These are phyloP conservation scores for Oncorhynchus tshawytscha DNA, from an alignment of 2,113 vertebrate species.

Conservation along the genomic window DNA sequence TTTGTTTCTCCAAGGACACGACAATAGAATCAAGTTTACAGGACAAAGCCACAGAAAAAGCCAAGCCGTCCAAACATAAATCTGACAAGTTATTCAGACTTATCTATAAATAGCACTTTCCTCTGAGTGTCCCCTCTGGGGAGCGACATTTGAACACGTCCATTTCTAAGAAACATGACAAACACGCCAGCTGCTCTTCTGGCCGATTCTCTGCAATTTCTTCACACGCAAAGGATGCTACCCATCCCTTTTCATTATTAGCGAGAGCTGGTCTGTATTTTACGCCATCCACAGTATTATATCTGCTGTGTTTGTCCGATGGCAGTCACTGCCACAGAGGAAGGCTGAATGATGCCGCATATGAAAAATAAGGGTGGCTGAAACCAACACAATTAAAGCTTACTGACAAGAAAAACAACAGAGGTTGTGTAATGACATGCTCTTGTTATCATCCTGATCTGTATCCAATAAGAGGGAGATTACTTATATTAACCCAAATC, in stretches of 20 bases:
- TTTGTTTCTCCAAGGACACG: background rate
- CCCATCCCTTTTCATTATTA: constrained; percentile 57
- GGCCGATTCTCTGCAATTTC: constrained; percentile 41
- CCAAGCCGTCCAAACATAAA: constrained; percentile 12
- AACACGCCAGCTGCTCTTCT: constrained; percentile 53
- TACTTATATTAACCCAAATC: constrained; percentile 46
- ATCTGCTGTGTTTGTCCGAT: constrained; percentile 27
- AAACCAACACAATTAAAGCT: constrained; percentile 35
- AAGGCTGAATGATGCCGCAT: constrained; percentile 45
- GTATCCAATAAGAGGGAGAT: constrained; percentile 58
- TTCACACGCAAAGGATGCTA: constrained; percentile 40
- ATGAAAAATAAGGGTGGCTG: constrained; percentile 39
- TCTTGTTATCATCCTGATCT: constrained; percentile 54
- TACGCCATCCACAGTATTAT: constrained; percentile 38
- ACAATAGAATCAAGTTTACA: background rate
- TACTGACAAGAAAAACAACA: constrained; percentile 45
- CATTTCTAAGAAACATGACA: constrained; percentile 57
- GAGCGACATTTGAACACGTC: constrained; percentile 52
- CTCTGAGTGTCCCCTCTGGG: constrained; percentile 38
- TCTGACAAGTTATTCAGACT: constrained; percentile 38
- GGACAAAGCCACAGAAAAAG: constrained; percentile 12
- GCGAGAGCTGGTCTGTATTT: constrained; percentile 56
- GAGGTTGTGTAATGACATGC: constrained; percentile 24
- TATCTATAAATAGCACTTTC: constrained; percentile 40
- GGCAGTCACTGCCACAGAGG: constrained; percentile 36